Base-by-base conservation (phyloP, 2,888 invertebrate genomes). In the Drosophila anomalata region DNA sequence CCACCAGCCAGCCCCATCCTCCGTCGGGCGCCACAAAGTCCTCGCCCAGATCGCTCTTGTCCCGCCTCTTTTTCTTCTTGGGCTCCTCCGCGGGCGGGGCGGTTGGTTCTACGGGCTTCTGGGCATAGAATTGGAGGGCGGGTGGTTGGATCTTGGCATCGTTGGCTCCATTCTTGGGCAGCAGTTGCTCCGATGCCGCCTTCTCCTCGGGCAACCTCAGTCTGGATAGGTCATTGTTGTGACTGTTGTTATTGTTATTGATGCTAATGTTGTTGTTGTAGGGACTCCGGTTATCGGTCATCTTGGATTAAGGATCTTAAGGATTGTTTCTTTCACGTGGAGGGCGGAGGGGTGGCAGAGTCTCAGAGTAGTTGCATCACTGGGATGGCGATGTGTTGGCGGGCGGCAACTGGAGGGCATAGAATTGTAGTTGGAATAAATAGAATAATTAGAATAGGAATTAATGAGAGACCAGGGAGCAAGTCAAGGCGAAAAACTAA, bases 1-100 rank as follows among this genome's bases (percentile, higher is more conserved):
- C 93, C 52, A 96, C 93, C 90, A 95, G 92, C 96, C 96, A 96
- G 3, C 91, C 91, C 95, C 95, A 96, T 0, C 95, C 96, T 0
- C 96, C 96, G 89, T 96, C 96, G 0, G 96, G 96, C 3, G 95
- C 94, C 46, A 94, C 91, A 80, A 95, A 95, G 65, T 94, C 94
- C 31, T 93, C 89, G 46, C 92, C 92, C 66, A 91, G 83, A 76
- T 91, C 90, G 59, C 90, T 90, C 79, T 91, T 91, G 67, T 91
- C 90, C 33, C 87, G 86, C 12, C 92, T 85, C 74, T 89, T 89
- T 79, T 90, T 89, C 39, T 90, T 89, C 46, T 90, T 89, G 41
- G 33, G 4, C 22, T 44, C 22, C 44, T 44, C 22, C 12, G 29
- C 60, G 20, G 52, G 47, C 51, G 68, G 62, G 17, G 41, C 14